A percentile compares a stretch with the other conserved stretches of the same genome.
phyloP scores from a whole-genome alignment of 2,113 vertebrate genomes.

The Peromyscus polionotus region DNA sequence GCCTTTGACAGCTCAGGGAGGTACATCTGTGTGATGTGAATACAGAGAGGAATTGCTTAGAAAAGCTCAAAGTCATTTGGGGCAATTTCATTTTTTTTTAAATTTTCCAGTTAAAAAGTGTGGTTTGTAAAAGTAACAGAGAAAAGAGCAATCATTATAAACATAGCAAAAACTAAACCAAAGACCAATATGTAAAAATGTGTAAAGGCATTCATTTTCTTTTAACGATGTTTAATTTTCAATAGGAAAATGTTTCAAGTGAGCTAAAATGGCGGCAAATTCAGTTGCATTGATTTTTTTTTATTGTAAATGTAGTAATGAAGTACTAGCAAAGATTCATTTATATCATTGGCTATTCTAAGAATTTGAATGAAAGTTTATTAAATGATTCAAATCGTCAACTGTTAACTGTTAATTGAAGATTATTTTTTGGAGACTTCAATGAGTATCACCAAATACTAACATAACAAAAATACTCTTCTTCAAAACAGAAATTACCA shows the following conservation, averaged over 20 bases:
- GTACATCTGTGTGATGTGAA: conserved; percentile 5
- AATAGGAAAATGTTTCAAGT: not conserved
- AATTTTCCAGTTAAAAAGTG: conserved; percentile 50
- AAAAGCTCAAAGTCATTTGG: not conserved
- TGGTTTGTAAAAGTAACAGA: conserved; percentile 49
- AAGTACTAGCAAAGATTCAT: not conserved
- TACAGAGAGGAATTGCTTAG: conserved; percentile 50
- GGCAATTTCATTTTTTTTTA: not conserved
- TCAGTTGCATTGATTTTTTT: conserved; percentile 37
- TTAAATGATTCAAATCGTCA: conserved; percentile 38
- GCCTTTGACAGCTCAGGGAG: conserved; percentile 63
- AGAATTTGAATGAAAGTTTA: conserved; percentile 19
- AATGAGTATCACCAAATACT: conserved; percentile 10
- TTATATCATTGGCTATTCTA: conserved; percentile 11
- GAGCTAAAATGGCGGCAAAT: not conserved
- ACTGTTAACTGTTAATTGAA: conserved; percentile 38
- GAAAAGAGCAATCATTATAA: conserved; percentile 27
- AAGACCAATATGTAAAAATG: conserved; percentile 16
- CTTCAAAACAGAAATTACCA: not conserved
- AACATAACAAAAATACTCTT: not conserved
- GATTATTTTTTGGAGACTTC: not conserved
- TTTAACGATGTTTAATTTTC: conserved; percentile 40
- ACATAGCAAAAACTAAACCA: conserved; percentile 16
- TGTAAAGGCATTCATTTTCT: conserved; percentile 24
- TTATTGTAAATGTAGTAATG: not conserved